Evolutionary conservation across 2,888 invertebrate genomes (phyloP), one percentile per base, ranked within the genome.

Genomic region (Heliconius aoede): DNA sequence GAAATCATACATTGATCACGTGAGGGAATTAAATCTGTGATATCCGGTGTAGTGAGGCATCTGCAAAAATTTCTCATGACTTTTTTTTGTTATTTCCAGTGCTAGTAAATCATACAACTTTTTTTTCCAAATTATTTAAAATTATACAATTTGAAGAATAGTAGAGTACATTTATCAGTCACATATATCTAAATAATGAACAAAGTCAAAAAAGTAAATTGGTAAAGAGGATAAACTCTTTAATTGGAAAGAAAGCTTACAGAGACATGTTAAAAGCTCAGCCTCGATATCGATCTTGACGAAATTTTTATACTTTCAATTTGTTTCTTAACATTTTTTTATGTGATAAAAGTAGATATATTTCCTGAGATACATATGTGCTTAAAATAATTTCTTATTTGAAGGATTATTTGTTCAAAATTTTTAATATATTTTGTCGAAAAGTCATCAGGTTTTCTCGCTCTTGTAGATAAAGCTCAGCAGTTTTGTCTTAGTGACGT

Each of bases 281-380:
- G 13, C 62, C 51, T 55, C 55, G 75, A 71, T 75, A n/a, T n/a
- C 32, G 71, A 75, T 71, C 75, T 71, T 61, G 55, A 64, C 13
- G 61, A 74, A 46, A 61, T n/a, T 24, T 60, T 51, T 65, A 40
- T 65, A 65, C 65, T 40, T 65, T 18, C 15, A 40, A 65, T 24
- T 68, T 46, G 46, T 60, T 28, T 64, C n/a, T n/a, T n/a, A 24
- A 65, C 24, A 65, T 15, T 24, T 15, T 24, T 24, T 24, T 15
- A 58, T 24, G 0, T 4, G 4, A 24, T 24, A 58, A 58, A 4
- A 24, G 58, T 60, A 58, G n/a, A 1, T 21, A 51, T 51, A 1
- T 7, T 2, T 3, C 7, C n/a, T 55, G 9, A 3, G 8, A 55
- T 55, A n/a, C n/a, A 55, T 8, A 55, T 55, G 21, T 18, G 46